These are phyloP conservation scores for Henicopernis longicauda DNA, from an alignment of 2,113 vertebrate genomes.

Conservation along the genomic window DNA sequence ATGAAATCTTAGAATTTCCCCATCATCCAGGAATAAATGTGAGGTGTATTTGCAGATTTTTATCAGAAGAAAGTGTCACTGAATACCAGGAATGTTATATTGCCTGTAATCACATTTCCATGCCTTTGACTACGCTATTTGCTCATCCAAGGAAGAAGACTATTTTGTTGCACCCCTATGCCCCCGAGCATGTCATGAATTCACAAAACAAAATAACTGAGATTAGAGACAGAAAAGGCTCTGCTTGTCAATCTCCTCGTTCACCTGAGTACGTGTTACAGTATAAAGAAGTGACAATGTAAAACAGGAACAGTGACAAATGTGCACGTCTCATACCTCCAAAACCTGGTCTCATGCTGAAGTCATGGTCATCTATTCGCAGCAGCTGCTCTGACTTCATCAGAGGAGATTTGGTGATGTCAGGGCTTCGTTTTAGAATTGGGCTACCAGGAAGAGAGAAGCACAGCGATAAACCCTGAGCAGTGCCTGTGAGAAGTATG, in stretches of 20 bases:
- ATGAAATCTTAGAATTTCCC: neutral
- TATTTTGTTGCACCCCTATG: neutral
- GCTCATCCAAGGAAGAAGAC: neutral
- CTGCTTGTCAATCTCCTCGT: neutral
- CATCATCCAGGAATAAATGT: neutral
- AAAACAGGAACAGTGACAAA: neutral
- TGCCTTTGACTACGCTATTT: neutral
- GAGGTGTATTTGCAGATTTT: neutral
- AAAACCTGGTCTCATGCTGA: slow-evolving; percentile 97
- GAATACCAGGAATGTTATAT: neutral
- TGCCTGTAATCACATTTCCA: neutral
- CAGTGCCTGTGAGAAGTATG: accelerated
- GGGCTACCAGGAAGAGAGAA: slow-evolving; percentile 71
- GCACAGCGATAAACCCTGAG: neutral
- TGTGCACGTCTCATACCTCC: slow-evolving; percentile 78
- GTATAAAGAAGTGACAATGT: neutral
- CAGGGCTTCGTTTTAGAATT: slow-evolving; percentile 89
- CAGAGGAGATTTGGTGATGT: slow-evolving; percentile 92
- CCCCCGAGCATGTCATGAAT: accelerated
- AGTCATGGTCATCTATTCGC: slow-evolving; percentile 95
- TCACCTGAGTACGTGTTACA: neutral
- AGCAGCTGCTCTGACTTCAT: slow-evolving; percentile 96
- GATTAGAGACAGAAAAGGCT: neutral
- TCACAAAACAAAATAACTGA: neutral
- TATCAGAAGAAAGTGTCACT: neutral